A percentile compares a stretch with the other conserved stretches of the same genome.
These are phyloP conservation scores for Tichodroma muraria DNA, from an alignment of 2,113 vertebrate species.

Conservation along the genomic window DNA sequence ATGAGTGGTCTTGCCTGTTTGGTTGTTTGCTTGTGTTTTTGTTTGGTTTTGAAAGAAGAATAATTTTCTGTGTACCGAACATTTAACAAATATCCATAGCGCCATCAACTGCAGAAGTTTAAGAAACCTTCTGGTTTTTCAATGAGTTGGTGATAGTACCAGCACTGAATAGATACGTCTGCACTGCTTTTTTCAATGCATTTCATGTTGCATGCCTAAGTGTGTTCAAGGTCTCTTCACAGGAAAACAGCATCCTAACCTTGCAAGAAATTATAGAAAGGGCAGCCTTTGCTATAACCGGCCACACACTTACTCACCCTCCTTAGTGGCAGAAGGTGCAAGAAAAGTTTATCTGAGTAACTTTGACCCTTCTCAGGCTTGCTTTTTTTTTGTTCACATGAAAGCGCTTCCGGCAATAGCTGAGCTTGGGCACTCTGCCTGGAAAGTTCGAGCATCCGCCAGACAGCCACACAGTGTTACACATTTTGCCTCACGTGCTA, in stretches of 20 bases:
- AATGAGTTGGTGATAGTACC: background rate
- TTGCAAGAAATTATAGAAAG: background rate
- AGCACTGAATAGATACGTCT: background rate
- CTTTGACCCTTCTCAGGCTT: background rate
- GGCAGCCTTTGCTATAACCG: background rate
- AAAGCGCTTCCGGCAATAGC: background rate
- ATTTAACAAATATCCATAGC: background rate
- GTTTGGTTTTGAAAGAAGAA: background rate
- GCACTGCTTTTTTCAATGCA: background rate
- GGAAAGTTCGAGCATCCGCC: accelerated
- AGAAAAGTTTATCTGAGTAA: background rate
- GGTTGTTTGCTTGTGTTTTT: accelerated
- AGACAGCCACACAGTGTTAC: background rate
- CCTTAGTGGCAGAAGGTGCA: background rate
- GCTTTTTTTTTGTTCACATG: background rate
- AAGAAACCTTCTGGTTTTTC: background rate
- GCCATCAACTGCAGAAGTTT: background rate
- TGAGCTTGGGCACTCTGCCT: background rate
- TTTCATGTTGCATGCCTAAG: background rate
- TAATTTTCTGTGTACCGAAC: background rate
- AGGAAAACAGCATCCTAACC: background rate
- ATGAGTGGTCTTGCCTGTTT: accelerated
- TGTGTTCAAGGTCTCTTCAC: background rate
- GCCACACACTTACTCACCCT: background rate
- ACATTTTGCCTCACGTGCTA: background rate